phyloP scores from a whole-genome alignment of 2,888 invertebrate genomes.

The Drosophila nr. perissopoda region DNA sequence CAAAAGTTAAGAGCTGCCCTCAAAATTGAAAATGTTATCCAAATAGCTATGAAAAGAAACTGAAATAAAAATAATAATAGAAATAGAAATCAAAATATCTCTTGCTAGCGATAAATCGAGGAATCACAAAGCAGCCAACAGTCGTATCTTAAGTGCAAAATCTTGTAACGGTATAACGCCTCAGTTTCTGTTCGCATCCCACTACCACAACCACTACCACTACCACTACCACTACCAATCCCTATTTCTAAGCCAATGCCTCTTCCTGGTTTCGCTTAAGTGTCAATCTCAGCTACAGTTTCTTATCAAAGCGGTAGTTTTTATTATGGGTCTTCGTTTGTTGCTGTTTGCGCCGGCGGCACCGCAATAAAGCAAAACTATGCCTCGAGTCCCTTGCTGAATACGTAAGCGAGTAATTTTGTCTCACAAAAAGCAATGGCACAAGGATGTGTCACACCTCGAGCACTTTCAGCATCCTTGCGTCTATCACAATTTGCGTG shows the following conservation, averaged over 20 bases:
- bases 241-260: background rate
- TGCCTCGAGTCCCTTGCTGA: constrained; percentile 48
- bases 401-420: constrained; percentile 30
- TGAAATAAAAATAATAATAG: constrained; percentile 13
- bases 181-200: constrained; percentile 8
- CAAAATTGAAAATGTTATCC: constrained; percentile 9
- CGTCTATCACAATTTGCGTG: constrained; percentile 64
- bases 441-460: constrained; percentile 34
- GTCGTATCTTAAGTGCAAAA: constrained; percentile 64
- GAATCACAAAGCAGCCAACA: constrained; percentile 7
- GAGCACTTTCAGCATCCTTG: constrained; percentile 22
- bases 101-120: constrained; percentile 4
- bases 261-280: constrained; percentile 37
- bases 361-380: constrained; percentile 68
- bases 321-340: constrained; percentile 30
- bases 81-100: constrained; percentile 18
- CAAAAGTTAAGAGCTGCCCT: constrained; percentile 10
- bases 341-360: constrained; percentile 42
- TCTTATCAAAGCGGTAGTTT: constrained; percentile 56
- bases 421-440: constrained; percentile 28
- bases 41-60: constrained; percentile 5
- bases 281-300: constrained; percentile 55
- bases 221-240: too few species aligned
- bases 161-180: constrained; percentile 44
- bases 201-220: background rate